These are phyloP conservation scores for Dasyurus viverrinus DNA, from an alignment of 2,113 vertebrate species.

Conservation along the genomic window DNA sequence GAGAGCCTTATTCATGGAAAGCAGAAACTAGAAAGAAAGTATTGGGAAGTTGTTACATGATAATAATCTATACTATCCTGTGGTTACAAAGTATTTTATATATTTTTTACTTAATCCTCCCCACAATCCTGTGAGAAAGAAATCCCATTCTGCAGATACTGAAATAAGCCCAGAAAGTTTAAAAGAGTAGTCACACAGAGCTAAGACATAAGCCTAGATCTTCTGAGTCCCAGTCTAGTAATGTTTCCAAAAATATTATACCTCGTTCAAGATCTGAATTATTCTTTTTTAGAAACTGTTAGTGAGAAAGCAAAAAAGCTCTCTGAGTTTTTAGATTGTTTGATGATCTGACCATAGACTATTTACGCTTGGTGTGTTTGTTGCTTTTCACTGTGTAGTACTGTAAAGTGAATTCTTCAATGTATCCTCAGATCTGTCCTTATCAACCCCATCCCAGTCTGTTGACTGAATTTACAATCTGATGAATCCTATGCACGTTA, in stretches of 20 bases:
- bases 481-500: constrained; percentile 56
- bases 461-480: constrained; percentile 68
- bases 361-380: constrained; percentile 29
- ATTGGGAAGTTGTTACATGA: constrained; percentile 50
- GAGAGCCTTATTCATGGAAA: constrained; percentile 33
- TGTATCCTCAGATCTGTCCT: constrained; percentile 72
- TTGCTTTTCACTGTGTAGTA: constrained; percentile 76
- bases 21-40: neutral
- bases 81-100: neutral
- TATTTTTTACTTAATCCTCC: neutral
- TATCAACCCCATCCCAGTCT: constrained; percentile 76
- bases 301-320: neutral
- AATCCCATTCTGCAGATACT: neutral
- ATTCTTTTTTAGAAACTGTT: constrained; percentile 43
- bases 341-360: constrained; percentile 55
- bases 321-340: constrained; percentile 31
- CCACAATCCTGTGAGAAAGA: neutral
- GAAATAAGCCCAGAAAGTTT: neutral
- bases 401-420: constrained; percentile 18
- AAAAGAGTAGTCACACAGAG: neutral
- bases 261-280: constrained; percentile 38
- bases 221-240: neutral
- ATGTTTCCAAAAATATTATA: neutral
- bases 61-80: neutral
- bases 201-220: neutral